Base-by-base conservation (phyloP, 2,113 vertebrate species). In the Apaloderma vittatum region DNA sequence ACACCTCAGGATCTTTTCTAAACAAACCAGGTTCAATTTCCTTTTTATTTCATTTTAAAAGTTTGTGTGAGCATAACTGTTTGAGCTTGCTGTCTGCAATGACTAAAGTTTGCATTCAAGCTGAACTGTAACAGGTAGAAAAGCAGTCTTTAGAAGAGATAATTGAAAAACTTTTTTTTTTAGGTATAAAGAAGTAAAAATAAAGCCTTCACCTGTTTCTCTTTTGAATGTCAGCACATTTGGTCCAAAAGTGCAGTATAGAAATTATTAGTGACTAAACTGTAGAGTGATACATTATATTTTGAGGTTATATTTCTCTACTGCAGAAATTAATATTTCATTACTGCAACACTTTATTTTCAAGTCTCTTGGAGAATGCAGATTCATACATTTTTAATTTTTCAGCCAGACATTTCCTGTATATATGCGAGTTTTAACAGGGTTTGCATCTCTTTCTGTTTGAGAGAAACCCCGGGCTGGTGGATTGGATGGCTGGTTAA, bases 311-410 rank as follows among this genome's bases (percentile, higher is more conserved):
- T 65, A 67, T 45, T 88, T 96, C 59, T 72, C 55, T 51, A 57
- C 55, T 90, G 95, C 80, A 89, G 96, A 77, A 95, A 93, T 96
- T 88, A 96, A 96, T 96, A 94, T 97, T 97, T 95, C 55, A 93
- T 97, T 96, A 85, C 87, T 91, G 17, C 58, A 82, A 77, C 79
- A 71, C 45, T 93, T 90, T 27, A 54, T 95, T 96, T 95, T 67
- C 45, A 86, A 21, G 66, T 66, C 51, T 74, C 86, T 24, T 66
- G 45, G 45, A 48, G 79, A 95, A 87, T 24, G 37, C 71, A 68
- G 59, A 6, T 26, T 87, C 59, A 92, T 93, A 20, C 36, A 91
- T 87, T 74, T 94, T 97, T 85, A 90, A 92, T 93, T 92, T 89
- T 68, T 82, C 91, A 93, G 70, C 19, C 27, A 89, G 40, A 30